These are phyloP conservation scores for Ameiurus melas DNA, from an alignment of 2,113 vertebrate species.

Conservation along the genomic window DNA sequence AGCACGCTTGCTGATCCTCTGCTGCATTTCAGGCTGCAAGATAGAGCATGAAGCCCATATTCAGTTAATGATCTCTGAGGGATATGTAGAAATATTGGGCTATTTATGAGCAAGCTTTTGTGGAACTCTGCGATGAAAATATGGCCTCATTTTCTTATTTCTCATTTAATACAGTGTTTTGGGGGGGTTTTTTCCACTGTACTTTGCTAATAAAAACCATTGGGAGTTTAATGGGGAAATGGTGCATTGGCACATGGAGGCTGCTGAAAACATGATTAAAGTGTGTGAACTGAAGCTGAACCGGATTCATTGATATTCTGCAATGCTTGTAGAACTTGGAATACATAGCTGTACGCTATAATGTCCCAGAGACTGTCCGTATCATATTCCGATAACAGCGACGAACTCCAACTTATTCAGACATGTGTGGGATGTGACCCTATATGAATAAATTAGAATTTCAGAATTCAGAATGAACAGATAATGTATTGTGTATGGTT, in stretches of 20 bases:
- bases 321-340: neutral
- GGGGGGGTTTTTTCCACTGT: neutral
- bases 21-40: neutral
- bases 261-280: neutral
- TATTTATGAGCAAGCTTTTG: slow-evolving; percentile 9
- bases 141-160: slow-evolving; percentile 2
- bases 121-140: neutral
- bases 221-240: slow-evolving; percentile 10
- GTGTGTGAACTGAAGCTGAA: slow-evolving; percentile 6
- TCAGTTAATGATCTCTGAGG: slow-evolving; percentile 13
- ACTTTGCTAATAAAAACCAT: slow-evolving; percentile 26
- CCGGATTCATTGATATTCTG: slow-evolving; percentile 15
- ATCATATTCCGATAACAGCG: neutral
- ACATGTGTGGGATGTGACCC: neutral
- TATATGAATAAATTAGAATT: neutral
- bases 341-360: neutral
- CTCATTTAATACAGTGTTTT: neutral
- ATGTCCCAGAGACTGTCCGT: neutral
- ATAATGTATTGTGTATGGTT: neutral
- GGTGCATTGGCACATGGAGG: neutral
- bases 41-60: neutral
- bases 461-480: neutral
- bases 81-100: neutral
- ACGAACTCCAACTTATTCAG: neutral
- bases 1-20: slow-evolving; percentile 6